Evolutionary conservation across 2,888 invertebrate species (phyloP).

Genomic region (Apodemia hepburni): DNA sequence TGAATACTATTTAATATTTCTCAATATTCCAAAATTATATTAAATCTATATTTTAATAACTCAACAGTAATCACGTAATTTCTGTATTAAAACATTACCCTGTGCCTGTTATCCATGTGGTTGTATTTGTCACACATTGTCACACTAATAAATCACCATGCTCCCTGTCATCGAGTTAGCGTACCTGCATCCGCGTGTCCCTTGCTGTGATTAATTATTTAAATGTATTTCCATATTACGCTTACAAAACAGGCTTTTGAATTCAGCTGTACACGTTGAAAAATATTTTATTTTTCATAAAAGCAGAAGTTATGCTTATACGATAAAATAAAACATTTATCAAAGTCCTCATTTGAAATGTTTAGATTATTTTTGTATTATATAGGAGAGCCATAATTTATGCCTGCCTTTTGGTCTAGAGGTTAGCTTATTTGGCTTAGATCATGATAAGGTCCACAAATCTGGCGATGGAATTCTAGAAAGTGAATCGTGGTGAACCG

Average conservation of each 20-base stretch:
- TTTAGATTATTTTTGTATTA: no score
- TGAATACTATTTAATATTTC: neutral
- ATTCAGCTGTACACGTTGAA: neutral
- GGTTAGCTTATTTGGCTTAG: neutral
- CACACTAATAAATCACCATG: neutral
- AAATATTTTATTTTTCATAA: neutral
- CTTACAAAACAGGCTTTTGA: constrained; percentile 1
- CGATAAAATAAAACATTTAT: neutral
- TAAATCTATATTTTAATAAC: neutral
- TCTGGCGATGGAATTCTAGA: no score
- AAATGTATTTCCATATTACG: constrained; percentile 2
- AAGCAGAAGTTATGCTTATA: neutral
- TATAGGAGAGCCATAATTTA: no score
- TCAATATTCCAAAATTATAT: neutral
- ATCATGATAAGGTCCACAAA: no score
- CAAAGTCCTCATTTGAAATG: neutral
- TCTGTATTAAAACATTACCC: neutral
- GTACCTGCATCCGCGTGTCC: constrained; percentile 1
- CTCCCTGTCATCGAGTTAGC: constrained; percentile 4
- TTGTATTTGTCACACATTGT: neutral
- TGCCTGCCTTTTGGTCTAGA: neutral
- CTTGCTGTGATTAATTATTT: constrained; percentile 10
- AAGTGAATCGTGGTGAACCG: no score
- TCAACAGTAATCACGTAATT: neutral
- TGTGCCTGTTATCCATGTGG: neutral